These are phyloP conservation scores for Bucorvus abyssinicus DNA, from an alignment of 2,797 vertebrate species.

Conservation along the genomic window DNA sequence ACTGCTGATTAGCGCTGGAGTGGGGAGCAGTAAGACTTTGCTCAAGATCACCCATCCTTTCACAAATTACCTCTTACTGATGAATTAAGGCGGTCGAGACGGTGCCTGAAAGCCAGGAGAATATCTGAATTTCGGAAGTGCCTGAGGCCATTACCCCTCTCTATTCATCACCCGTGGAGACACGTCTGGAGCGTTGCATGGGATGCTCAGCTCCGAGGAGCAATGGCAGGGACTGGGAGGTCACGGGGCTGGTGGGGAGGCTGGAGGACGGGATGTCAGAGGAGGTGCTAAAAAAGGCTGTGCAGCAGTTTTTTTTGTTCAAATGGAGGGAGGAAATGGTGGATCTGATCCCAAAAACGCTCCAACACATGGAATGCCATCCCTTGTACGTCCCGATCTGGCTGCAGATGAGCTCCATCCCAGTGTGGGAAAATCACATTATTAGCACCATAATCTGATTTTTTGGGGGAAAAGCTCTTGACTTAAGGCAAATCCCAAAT, in stretches of 20 bases:
- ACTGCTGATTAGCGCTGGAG: not conserved
- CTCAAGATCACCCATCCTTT: not conserved
- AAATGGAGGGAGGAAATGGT: not conserved
- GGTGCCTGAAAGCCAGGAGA: not conserved
- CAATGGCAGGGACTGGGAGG: fast-evolving
- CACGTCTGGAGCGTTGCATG: not conserved
- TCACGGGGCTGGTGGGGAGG: fast-evolving
- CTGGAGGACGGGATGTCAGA: not conserved
- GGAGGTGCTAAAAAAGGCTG: not conserved
- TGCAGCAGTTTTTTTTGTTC: not conserved
- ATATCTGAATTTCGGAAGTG: not conserved
- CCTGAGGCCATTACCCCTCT: not conserved
- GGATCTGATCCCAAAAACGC: not conserved
- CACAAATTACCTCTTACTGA: not conserved
- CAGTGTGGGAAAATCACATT: not conserved
- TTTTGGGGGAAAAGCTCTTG: not conserved
- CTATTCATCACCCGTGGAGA: not conserved
- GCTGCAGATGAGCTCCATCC: not conserved
- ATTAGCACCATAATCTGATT: not conserved
- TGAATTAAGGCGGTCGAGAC: not conserved
- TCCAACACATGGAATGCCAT: fast-evolving
- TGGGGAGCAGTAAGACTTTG: not conserved
- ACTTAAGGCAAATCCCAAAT: not conserved
- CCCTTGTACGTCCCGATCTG: fast-evolving
- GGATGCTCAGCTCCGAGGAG: not conserved